Percentiles rank a stretch among this genome's conserved stretches.
phyloP scores from a whole-genome alignment of 2,888 invertebrate genomes.

The Cheilosia urbana region DNA sequence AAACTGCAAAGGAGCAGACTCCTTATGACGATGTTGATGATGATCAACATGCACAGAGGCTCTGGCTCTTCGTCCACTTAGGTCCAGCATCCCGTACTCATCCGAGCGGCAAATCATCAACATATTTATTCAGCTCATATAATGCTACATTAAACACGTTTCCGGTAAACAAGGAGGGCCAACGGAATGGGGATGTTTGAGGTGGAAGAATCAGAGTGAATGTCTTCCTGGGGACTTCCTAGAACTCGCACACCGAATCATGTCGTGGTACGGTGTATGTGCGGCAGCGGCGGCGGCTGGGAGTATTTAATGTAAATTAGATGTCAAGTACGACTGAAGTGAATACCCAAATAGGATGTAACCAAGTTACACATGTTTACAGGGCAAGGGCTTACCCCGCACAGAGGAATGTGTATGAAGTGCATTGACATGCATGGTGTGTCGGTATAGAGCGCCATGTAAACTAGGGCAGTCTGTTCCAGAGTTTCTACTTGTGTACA shows the following conservation, averaged over 20 bases:
- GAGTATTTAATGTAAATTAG: constrained; percentile 74
- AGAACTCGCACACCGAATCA: constrained; percentile 60
- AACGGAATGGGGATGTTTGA: neutral
- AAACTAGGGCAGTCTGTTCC: constrained; percentile 52
- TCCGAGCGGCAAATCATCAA: constrained; percentile 72
- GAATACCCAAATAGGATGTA: constrained; percentile 63
- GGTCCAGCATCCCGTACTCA: constrained; percentile 54
- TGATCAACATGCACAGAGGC: constrained; percentile 1
- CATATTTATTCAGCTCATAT: constrained; percentile 74
- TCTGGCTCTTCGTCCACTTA: constrained; percentile 20
- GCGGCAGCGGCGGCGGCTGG: constrained; percentile 8
- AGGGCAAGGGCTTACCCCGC: constrained; percentile 32
- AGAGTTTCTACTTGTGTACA: neutral
- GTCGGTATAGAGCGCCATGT: constrained; percentile 21
- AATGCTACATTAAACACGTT: constrained; percentile 75
- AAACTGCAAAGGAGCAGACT: constrained; percentile 36
- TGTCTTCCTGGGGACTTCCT: constrained; percentile 71
- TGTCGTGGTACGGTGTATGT: neutral
- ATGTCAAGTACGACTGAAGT: constrained; percentile 73
- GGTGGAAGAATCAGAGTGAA: constrained; percentile 47
- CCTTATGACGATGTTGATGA: constrained; percentile 22
- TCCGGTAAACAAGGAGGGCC: constrained; percentile 66
- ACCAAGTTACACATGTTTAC: constrained; percentile 61
- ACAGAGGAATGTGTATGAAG: constrained; percentile 4
- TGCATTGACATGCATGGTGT: constrained; percentile 67